Evolutionary conservation across 2,113 vertebrate species (phyloP).

Genomic region (Tetrax tetrax): DNA sequence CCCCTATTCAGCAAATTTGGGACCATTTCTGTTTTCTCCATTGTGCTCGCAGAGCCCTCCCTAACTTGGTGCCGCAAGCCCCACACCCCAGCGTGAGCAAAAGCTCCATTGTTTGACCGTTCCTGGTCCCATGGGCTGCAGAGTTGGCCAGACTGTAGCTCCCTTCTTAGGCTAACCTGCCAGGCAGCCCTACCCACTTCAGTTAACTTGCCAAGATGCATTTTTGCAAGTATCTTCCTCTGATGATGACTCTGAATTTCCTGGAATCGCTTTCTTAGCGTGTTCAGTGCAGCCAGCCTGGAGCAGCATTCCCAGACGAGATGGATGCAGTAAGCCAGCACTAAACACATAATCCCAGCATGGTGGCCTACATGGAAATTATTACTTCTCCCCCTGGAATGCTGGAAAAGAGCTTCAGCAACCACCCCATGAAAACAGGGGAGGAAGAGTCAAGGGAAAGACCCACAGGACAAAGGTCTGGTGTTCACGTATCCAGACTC

Average conservation of each 20-base stretch:
- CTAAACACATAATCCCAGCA: background rate
- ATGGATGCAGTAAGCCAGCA: background rate
- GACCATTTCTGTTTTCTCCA: background rate
- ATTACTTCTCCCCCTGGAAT: background rate
- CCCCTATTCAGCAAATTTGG: slow-evolving; percentile 62
- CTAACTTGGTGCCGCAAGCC: background rate
- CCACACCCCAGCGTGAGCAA: background rate
- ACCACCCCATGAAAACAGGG: background rate
- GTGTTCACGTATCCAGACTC: background rate
- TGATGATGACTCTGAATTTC: background rate
- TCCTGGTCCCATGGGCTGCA: background rate
- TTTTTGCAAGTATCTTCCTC: background rate
- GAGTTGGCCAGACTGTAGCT: background rate
- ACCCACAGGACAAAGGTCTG: background rate
- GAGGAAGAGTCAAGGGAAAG: background rate
- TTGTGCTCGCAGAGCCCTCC: background rate
- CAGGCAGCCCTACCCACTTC: background rate
- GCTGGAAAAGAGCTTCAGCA: slow-evolving; percentile 2
- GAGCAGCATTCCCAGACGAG: background rate
- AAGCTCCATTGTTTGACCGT: slow-evolving; percentile 2
- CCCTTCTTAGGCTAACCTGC: background rate
- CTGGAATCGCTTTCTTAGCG: background rate
- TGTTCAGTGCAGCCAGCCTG: background rate
- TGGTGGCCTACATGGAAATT: background rate
- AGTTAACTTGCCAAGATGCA: background rate